A percentile compares a stretch with the other conserved stretches of the same genome.
These are phyloP conservation scores for Ganaspis brasiliensis DNA, from an alignment of 2,888 invertebrate species.

Conservation along the genomic window DNA sequence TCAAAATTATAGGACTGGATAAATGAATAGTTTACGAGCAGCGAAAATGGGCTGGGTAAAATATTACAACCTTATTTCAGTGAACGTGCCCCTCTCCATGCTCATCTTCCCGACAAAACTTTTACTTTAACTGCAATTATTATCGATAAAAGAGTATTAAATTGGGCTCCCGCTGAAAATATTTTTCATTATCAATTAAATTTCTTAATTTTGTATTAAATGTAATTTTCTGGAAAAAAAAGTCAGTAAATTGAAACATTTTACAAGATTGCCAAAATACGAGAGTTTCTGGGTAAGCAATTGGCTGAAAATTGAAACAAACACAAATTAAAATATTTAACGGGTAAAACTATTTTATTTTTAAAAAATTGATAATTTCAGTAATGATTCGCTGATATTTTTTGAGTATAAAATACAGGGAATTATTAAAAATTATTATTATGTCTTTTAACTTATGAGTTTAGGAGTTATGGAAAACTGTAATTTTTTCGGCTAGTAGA, in stretches of 20 bases:
- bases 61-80: slow-evolving; percentile 72
- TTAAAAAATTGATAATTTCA: no score
- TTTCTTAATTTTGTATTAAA: slow-evolving; percentile 25
- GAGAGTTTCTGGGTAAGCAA: no score
- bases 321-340: no score
- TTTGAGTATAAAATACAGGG: no score
- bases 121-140: slow-evolving; percentile 60
- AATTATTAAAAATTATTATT: no score
- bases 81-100: slow-evolving; percentile 67
- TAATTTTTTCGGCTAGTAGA: no score
- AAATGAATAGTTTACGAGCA: slow-evolving; percentile 81
- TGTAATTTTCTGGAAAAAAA: slow-evolving; percentile 49
- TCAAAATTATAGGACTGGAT: slow-evolving; percentile 80
- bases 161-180: slow-evolving; percentile 45
- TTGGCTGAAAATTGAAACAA: no score
- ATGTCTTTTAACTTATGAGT: no score
- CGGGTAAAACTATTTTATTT: no score
- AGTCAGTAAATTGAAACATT: slow-evolving; percentile 50
- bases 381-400: no score
- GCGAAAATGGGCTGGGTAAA: slow-evolving; percentile 78
- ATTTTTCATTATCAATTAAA: slow-evolving; percentile 47
- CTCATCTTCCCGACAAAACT: slow-evolving; percentile 60
- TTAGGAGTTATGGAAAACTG: no score
- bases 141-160: slow-evolving; percentile 30
- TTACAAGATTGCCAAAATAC: no score